phyloP scores from a whole-genome alignment of 1,140 invertebrate genomes.

The Thaumetopoea pityocampa region DNA sequence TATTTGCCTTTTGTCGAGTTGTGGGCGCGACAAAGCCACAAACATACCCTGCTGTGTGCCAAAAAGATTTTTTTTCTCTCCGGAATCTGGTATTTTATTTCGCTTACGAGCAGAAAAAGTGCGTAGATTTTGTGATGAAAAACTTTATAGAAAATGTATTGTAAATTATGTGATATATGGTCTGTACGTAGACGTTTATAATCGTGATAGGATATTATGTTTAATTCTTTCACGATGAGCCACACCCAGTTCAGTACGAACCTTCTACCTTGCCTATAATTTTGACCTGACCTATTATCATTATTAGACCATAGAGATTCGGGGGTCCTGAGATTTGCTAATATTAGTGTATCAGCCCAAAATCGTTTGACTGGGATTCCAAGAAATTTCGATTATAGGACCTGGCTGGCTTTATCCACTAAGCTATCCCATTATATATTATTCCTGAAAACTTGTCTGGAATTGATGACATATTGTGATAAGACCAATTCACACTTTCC shows the following conservation, averaged over 20 bases:
- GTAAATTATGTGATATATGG: constrained; percentile 72
- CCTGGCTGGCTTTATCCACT: too few relatives aligned
- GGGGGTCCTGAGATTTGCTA: too few relatives aligned
- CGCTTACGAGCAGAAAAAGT: constrained; percentile 47
- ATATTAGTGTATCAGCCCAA: too few relatives aligned
- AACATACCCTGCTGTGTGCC: constrained; percentile 65
- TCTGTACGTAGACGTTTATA: constrained; percentile 44
- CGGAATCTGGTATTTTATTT: constrained; percentile 71
- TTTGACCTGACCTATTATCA: too few relatives aligned
- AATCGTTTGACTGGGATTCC: too few relatives aligned
- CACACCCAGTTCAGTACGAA: not conserved
- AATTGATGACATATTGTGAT: too few relatives aligned
- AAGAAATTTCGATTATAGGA: too few relatives aligned
- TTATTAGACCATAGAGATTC: too few relatives aligned
- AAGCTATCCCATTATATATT: too few relatives aligned
- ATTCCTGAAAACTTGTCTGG: too few relatives aligned
- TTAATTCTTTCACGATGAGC: constrained; percentile 15
- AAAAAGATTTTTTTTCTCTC: constrained; percentile 65
- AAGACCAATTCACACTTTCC: too few relatives aligned
- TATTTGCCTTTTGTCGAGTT: constrained; percentile 71
- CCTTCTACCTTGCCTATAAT: too few relatives aligned
- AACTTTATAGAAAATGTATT: constrained; percentile 58
- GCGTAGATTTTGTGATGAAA: constrained; percentile 32
- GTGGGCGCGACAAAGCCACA: constrained; percentile 73
- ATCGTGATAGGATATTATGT: constrained; percentile 40